Evolutionary conservation across 2,797 vertebrate species (phyloP), one percentile per base, ranked within the genome.

Genomic region (Steatocranus sp.): DNA sequence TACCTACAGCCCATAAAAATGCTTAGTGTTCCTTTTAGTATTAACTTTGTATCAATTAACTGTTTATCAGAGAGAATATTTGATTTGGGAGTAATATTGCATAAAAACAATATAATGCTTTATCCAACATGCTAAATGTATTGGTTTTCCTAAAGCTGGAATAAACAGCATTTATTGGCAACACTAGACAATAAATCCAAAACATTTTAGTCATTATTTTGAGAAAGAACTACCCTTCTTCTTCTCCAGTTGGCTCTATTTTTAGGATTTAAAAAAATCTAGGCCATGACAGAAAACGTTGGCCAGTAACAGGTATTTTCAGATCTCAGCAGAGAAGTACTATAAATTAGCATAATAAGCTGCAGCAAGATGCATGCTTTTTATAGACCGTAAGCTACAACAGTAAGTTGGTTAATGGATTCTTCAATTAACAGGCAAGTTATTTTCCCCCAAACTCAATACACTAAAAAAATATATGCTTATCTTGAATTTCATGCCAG

Each of bases 301-400:
- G 66, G 66, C 41, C 38, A 46, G 23, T 70, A 27, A 70, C 41
- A 1, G 0, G 68, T 73, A 73, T 30, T 48, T 73, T 48, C 41
- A 73, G 68, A 73, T 73, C 68, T 73, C 4, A 0, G 41, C 68
- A 30, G 41, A 18, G 3, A 48, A 4, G 2, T 73, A 8, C 41
- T 48, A 48, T 30, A 11, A 12, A 73, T 73, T 73, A 48, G 41
- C 41, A 73, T 30, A 73, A 73, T 70, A 11, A 70, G 66, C 41
- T 46, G 15, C 66, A 27, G 23, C 23, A 18, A 43, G 41, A 18
- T 18, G 1, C 41, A 18, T 46, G 38, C 66, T 46, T 14, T 66
- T 11, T 46, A 46, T 46, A 18, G 1, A 46, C 15, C 0, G 2
- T 68, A 18, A 68, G 63, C 63, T 43, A 7, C 20, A 68, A 25